These are phyloP conservation scores for Tragelaphus scriptus DNA, from an alignment of 2,113 vertebrate species.

Conservation along the genomic window DNA sequence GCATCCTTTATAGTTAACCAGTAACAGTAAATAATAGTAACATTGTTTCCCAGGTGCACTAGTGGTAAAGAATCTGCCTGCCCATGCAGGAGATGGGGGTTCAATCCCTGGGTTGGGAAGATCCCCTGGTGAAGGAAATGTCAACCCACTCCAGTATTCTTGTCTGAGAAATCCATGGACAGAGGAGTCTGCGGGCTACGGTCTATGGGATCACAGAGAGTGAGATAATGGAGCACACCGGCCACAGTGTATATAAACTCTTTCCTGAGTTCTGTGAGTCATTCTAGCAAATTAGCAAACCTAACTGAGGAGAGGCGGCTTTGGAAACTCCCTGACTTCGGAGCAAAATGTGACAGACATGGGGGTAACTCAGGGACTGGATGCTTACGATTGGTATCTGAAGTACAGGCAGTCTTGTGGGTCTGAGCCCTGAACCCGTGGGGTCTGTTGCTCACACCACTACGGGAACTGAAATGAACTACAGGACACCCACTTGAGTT, in stretches of 20 bases:
- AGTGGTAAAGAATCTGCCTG: not conserved
- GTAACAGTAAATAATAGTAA: not conserved
- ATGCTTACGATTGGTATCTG: not conserved
- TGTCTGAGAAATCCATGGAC: not conserved
- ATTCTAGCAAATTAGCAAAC: not conserved
- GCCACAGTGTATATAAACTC: not conserved
- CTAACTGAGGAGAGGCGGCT: not conserved
- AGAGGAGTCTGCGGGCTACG: not conserved
- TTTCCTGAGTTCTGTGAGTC: not conserved
- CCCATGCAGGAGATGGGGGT: not conserved
- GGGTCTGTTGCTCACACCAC: fast-evolving
- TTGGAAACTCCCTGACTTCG: not conserved
- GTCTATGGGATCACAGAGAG: not conserved
- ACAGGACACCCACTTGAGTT: not conserved
- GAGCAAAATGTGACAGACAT: not conserved
- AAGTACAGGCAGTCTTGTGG: not conserved
- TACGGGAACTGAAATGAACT: not conserved
- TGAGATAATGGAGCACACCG: not conserved
- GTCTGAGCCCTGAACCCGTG: not conserved
- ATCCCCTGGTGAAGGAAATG: not conserved
- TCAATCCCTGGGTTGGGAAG: not conserved
- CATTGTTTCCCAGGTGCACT: not conserved
- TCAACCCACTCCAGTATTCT: not conserved
- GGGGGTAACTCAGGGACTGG: not conserved
- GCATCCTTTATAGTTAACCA: not conserved